These are phyloP conservation scores for Lophotis ruficrista DNA, from an alignment of 2,113 vertebrate genomes.

Conservation along the genomic window DNA sequence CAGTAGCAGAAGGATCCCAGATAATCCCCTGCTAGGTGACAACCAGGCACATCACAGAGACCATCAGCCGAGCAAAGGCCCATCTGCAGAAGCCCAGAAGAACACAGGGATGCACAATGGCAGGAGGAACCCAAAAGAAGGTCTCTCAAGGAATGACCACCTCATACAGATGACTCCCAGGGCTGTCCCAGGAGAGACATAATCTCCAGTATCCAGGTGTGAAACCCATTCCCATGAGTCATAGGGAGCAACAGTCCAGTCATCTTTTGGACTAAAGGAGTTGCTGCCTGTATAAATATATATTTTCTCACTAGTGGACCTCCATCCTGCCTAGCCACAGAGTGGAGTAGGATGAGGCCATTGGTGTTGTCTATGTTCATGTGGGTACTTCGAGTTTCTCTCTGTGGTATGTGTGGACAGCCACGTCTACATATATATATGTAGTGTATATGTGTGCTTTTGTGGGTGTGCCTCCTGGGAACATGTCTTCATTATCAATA, in stretches of 20 bases:
- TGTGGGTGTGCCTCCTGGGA: not conserved
- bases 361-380: not conserved
- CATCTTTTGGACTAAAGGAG: no score
- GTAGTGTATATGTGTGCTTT: not conserved
- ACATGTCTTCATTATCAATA: accelerated
- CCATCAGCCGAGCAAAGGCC: not conserved
- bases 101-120: not conserved
- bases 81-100: not conserved
- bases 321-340: not conserved
- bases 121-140: not conserved
- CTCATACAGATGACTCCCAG: not conserved
- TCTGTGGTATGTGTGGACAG: not conserved
- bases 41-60: not conserved
- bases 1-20: not conserved
- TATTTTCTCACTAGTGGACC: not conserved
- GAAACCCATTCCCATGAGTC: not conserved
- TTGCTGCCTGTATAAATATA: not conserved
- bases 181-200: not conserved
- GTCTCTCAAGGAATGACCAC: not conserved
- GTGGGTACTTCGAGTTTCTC: not conserved
- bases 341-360: not conserved
- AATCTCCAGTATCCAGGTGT: not conserved
- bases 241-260: not conserved
- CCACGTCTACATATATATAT: no score
- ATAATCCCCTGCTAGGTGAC: not conserved